These are phyloP conservation scores for Leucophora obtusa DNA, from an alignment of 2,888 invertebrate species.

Conservation along the genomic window DNA sequence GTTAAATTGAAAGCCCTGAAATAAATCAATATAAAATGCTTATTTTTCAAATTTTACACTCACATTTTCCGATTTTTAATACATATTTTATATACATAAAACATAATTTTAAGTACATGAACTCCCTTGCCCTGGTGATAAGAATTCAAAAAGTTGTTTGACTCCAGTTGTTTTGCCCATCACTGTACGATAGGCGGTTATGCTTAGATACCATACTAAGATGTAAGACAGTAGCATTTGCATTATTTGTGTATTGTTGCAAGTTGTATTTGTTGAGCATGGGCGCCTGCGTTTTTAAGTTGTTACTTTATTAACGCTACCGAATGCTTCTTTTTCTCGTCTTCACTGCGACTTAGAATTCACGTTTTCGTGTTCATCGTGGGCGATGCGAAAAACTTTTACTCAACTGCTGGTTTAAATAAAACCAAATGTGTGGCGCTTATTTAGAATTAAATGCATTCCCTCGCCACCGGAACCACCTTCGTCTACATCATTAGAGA, in stretches of 20 bases:
- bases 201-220: constrained; percentile 17
- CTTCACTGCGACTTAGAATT: constrained; percentile 54
- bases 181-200: neutral
- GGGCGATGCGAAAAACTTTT: constrained; percentile 66
- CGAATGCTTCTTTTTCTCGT: constrained; percentile 43
- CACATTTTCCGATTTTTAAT: too few relatives aligned
- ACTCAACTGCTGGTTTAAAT: constrained; percentile 49
- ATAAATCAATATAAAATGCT: too few relatives aligned
- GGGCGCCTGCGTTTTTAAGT: constrained; percentile 68
- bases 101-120: too few relatives aligned
- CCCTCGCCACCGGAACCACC: neutral
- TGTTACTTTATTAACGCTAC: constrained; percentile 65
- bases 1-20: too few relatives aligned
- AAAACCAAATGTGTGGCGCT: constrained; percentile 55
- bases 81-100: too few relatives aligned
- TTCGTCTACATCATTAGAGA: constrained; percentile 10
- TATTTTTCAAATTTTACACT: too few relatives aligned
- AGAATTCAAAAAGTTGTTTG: too few relatives aligned
- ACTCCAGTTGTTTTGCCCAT: neutral
- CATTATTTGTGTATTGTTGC: constrained; percentile 67
- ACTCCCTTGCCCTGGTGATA: too few relatives aligned
- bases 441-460: constrained; percentile 14
- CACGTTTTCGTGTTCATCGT: constrained; percentile 69
- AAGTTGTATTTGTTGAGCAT: constrained; percentile 66
- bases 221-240: constrained; percentile 70